A percentile compares a stretch with the other conserved stretches of the same genome.
These are phyloP conservation scores for Pyrgilauda ruficollis DNA, from an alignment of 2,113 vertebrate genomes.

Conservation along the genomic window DNA sequence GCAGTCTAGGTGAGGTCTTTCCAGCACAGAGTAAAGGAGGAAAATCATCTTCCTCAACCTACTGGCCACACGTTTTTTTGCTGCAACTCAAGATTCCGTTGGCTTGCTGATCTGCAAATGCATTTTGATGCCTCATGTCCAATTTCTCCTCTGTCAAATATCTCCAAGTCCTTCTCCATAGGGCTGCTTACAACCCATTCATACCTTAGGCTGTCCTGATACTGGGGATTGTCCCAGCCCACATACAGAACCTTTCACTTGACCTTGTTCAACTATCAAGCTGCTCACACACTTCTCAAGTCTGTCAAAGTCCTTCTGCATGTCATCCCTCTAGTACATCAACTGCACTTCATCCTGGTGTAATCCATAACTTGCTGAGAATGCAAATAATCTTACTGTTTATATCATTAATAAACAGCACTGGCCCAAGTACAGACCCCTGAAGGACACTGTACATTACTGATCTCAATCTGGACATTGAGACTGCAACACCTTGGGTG, in stretches of 20 bases:
- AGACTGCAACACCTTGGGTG: not conserved
- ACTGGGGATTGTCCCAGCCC: not conserved
- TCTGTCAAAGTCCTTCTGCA: not conserved
- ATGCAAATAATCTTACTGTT: not conserved
- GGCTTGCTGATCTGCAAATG: not conserved
- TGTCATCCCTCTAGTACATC: not conserved
- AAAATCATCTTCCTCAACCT: not conserved
- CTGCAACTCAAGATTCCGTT: not conserved
- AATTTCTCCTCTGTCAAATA: not conserved
- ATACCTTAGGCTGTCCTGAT: not conserved
- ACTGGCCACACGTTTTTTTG: not conserved
- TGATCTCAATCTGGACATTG: not conserved
- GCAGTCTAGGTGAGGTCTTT: accelerated
- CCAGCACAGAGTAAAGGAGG: not conserved
- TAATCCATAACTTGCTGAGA: not conserved
- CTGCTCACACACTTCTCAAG: not conserved
- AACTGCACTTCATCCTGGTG: not conserved
- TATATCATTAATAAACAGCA: not conserved
- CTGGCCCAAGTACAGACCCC: not conserved
- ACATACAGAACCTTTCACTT: not conserved
- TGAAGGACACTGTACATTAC: not conserved
- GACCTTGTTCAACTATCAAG: not conserved
- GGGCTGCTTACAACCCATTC: not conserved
- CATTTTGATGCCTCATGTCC: not conserved
- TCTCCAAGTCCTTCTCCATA: not conserved